Conservation (phyloP, 1,140 invertebrate genomes). For the Drosophila yakuba region DNA sequence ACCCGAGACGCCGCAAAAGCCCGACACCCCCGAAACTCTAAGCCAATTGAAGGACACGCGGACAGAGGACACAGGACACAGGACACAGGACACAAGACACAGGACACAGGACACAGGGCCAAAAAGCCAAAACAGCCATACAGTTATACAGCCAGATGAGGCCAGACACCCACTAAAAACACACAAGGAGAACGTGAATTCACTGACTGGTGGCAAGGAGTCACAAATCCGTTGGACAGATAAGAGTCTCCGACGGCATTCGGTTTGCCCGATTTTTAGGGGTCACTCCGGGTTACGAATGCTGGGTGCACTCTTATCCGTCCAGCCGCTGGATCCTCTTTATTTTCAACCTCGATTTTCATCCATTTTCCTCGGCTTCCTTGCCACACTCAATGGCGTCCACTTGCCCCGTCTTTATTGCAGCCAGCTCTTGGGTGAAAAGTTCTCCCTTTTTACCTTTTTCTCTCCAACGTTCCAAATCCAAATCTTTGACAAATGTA, state of each 20-base stretch:
- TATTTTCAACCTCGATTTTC: background rate
- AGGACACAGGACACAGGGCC: constrained; percentile 14
- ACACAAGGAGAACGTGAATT: constrained; percentile 11
- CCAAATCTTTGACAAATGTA: constrained; percentile 79
- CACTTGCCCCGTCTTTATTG: constrained; percentile 14
- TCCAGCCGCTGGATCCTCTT: constrained; percentile 23
- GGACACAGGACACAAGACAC: constrained; percentile 18
- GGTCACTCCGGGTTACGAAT: constrained; percentile 18
- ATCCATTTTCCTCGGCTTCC: constrained; percentile 1
- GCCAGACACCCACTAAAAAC: constrained; percentile 10
- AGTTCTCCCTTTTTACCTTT: constrained; percentile 6
- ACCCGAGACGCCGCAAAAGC: constrained; percentile 20
- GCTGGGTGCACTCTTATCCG: constrained; percentile 36
- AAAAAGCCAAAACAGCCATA: constrained; percentile 35
- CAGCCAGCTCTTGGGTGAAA: background rate
- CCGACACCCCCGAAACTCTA: constrained; percentile 11
- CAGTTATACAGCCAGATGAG: constrained; percentile 9
- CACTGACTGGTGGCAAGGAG: background rate
- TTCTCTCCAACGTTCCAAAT: background rate
- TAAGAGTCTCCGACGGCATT: constrained; percentile 25
- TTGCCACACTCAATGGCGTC: constrained; percentile 17
- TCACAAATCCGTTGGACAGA: constrained; percentile 32
- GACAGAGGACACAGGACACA: constrained; percentile 11
- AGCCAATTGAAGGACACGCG: constrained; percentile 26
- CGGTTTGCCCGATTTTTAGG: constrained; percentile 14